Conservation (phyloP, 2,797 vertebrate species). For the Scyliorhinus canicula region DNA sequence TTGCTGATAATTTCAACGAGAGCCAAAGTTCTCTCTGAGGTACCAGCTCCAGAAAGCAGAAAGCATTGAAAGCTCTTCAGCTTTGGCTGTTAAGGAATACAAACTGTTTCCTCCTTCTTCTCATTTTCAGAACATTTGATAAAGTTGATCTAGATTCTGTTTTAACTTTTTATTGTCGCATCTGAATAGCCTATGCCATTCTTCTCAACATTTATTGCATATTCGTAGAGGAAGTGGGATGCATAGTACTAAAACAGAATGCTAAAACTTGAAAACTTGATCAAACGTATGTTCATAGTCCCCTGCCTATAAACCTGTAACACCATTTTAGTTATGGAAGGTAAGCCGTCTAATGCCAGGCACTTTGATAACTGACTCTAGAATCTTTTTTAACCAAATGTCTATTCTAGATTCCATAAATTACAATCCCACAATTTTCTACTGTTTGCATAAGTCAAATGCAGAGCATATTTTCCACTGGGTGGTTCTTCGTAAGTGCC, state of each 20-base stretch:
- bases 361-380: neutral
- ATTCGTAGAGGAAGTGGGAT: neutral
- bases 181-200: neutral
- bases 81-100: neutral
- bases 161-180: neutral
- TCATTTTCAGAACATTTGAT: neutral
- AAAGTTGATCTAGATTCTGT: neutral
- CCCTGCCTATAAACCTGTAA: too few species aligned
- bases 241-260: neutral
- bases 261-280: neutral
- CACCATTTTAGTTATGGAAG: neutral
- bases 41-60: too few species aligned
- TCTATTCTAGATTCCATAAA: neutral
- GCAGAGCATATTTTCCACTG: neutral
- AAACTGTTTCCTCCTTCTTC: neutral
- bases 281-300: neutral
- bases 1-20: neutral
- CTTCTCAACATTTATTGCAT: neutral
- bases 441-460: neutral
- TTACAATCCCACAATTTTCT: neutral
- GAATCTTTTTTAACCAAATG: neutral
- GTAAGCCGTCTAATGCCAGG: neutral
- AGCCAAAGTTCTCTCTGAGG: neutral
- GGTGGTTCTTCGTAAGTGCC: neutral
- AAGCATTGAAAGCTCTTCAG: neutral